Evolutionary conservation across 2,888 invertebrate species (phyloP), one percentile per base, ranked within the genome.

Genomic region (Arge pagana): DNA sequence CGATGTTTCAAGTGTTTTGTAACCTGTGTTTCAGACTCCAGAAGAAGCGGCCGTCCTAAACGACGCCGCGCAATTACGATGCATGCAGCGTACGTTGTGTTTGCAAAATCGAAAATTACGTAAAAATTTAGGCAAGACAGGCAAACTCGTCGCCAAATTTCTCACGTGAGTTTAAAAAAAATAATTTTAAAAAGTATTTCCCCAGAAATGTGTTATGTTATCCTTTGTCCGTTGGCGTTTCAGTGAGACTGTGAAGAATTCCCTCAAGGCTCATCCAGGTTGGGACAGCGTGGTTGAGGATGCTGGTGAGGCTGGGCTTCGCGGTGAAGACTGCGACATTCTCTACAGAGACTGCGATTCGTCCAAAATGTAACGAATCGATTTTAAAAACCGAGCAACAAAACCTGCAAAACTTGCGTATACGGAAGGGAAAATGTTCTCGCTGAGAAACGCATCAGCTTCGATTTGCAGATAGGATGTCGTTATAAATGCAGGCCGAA

Each of bases 231-330:
- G 26, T 7, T 41, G 21, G 3, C 26, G 1, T 55, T 57, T 13
- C 51, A 71, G 72, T n/a, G 59, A 54, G 3, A 58, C 57, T 23
- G 64, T 74, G 18, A 62, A 63, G 33, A 65, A 55, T 50, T 68
- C 71, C 3, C 24, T 73, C 52, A 57, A 59, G 39, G 56, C 57
- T 7, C 60, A 65, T 19, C 61, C 71, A 16, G 72, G 68, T 0
- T 76, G 75, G 75, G 64, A 64, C 57, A 67, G 71, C 19, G 64
- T 74, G 7, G 63, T 75, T 4, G 67, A 66, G 33, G 75, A 76
- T 40, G 74, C 75, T 3, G 73, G 68, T 1, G 59, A 64, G 23
- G 70, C 74, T 19, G 75, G 75, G 18, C 51, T 70, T 19, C 67
- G 67, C 2, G 69, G 65, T 2, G 72, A 74, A 39, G 65, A 76